Evolutionary conservation across 2,888 invertebrate genomes (phyloP).

Genomic region (Torymus auratus): DNA sequence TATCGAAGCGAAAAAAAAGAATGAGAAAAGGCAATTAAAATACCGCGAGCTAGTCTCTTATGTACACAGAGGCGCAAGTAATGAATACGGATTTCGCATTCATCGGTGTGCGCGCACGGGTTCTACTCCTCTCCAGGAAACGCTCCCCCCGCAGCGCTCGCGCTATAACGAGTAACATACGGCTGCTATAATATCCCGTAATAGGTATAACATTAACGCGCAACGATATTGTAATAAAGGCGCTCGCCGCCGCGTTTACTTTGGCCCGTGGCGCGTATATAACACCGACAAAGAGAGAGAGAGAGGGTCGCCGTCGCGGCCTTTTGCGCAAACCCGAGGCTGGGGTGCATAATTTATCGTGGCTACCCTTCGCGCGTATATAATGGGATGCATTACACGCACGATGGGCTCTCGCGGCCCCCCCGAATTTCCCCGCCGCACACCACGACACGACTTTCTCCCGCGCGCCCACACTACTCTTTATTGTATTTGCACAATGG

Average conservation of each 20-base stretch:
- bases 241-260: conserved; percentile 66
- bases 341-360: conserved; percentile 76
- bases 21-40: conserved; percentile 31
- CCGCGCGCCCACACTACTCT: conserved; percentile 10
- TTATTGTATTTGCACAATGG: conserved; percentile 51
- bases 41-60: neutral
- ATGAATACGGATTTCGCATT: conserved; percentile 57
- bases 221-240: conserved; percentile 74
- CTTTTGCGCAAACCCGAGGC: conserved; percentile 5
- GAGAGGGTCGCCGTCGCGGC: neutral
- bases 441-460: neutral
- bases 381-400: conserved; percentile 68
- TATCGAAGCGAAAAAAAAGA: neutral
- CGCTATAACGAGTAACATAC: conserved; percentile 68
- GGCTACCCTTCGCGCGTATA: conserved; percentile 52
- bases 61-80: conserved; percentile 3
- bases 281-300: conserved; percentile 40
- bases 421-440: conserved; percentile 4
- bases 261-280: conserved; percentile 64
- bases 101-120: conserved; percentile 21
- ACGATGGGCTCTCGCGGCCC: conserved; percentile 38
- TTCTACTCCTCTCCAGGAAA: neutral
- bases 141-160: neutral
- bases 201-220: conserved; percentile 73
- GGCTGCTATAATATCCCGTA: conserved; percentile 74